Base-by-base conservation (phyloP, 2,113 vertebrate genomes). In the Engraulis encrasicolus region DNA sequence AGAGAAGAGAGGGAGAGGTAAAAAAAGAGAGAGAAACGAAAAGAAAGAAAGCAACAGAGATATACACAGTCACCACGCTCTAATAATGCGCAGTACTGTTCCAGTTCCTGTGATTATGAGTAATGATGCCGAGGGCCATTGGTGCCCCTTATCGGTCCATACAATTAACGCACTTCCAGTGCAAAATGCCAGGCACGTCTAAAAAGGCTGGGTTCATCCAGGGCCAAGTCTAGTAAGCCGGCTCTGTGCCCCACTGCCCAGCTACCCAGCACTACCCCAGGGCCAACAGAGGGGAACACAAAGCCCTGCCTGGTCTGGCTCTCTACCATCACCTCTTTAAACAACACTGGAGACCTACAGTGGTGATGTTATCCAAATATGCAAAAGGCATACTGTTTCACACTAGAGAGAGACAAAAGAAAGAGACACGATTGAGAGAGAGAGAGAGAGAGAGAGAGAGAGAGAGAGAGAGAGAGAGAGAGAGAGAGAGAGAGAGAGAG, bases 61-160 rank as follows among this genome's bases (percentile, higher is more conserved):
- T 11, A 66, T 11, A 66, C n/a, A 74, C 31, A 34, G n/a, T n/a
- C n/a, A n/a, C n/a, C 66, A 74, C 66, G 17, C 66, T 31, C 27
- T 31, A 27, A 34, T 31, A 71, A 11, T 23, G 6, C 1, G n/a
- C 27, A 66, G 58, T 3, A 45, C 40, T 50, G n/a, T n/a, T n/a
- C n/a, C 38, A 66, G 34, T 48, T 85, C 85, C 40, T 83, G 66
- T 77, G 79, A 82, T 89, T 83, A 89, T 80, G 82, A 84, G 87
- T 87, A 84, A 89, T 87, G 83, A 38, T 31, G 79, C 79, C 50
- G 54, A 61, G 83, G 77, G 84, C 71, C 82, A 71, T 71, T 83
- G 45, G 85, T 58, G 23, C 58, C 78, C 80, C 31, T 37, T 81
- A 71, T 74, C 45, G 78, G 50, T 50, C 58, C 61, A 78, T 19